Evolutionary conservation across 2,113 vertebrate species (phyloP).

Genomic region (Campylorhamphus procurvoides): DNA sequence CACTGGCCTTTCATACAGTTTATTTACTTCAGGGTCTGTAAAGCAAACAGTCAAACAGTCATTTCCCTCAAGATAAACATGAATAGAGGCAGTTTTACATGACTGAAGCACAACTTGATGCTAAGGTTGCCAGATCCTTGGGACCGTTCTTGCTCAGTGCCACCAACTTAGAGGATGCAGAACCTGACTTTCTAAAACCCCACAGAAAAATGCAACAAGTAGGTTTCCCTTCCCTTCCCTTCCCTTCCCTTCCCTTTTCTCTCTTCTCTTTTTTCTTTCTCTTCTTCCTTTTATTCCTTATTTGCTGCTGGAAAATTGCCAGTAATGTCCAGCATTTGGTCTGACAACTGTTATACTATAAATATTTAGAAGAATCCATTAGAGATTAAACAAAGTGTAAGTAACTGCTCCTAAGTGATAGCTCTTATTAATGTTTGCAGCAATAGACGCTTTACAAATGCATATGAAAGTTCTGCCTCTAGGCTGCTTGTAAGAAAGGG

Average conservation of each 20-base stretch:
- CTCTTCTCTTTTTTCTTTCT: too few species aligned
- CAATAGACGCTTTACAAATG: slow-evolving; percentile 19
- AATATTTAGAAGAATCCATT: slow-evolving; percentile 81
- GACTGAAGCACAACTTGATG: not conserved
- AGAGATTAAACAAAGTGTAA: slow-evolving; percentile 76
- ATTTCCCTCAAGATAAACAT: slow-evolving; percentile 19
- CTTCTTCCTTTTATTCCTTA: not conserved
- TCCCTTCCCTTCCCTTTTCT: too few species aligned
- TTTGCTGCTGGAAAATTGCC: slow-evolving; percentile 42
- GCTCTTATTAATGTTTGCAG: slow-evolving; percentile 67
- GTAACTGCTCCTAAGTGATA: slow-evolving; percentile 73
- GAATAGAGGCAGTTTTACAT: slow-evolving; percentile 14
- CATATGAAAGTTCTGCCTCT: not conserved
- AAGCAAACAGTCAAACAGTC: not conserved
- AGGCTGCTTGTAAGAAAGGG: not conserved
- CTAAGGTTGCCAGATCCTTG: not conserved
- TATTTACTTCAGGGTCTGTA: slow-evolving; percentile 24
- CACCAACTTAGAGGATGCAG: not conserved
- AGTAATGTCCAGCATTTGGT: slow-evolving; percentile 68
- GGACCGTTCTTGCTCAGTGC: not conserved
- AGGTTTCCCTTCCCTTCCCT: too few species aligned
- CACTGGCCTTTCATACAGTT: not conserved
- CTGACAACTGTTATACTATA: slow-evolving; percentile 74
- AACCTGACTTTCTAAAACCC: not conserved
- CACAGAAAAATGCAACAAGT: not conserved